phyloP scores from a whole-genome alignment of 2,888 invertebrate species.

The Drosophila subsilvestris region DNA sequence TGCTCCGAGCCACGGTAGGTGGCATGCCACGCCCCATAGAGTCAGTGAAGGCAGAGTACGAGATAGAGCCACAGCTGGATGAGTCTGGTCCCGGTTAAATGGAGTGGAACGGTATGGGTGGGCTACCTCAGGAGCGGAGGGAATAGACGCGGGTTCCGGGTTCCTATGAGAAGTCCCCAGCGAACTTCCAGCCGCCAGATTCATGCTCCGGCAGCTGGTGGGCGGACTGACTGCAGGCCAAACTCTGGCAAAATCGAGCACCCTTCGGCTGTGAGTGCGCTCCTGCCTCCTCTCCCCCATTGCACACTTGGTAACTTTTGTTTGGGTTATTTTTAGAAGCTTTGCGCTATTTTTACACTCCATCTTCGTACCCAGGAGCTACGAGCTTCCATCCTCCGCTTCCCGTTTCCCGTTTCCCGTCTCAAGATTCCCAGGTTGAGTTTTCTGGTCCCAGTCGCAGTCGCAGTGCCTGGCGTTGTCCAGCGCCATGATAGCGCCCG shows the following conservation, averaged over 20 bases:
- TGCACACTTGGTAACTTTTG: neutral
- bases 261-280: neutral
- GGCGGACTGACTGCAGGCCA: too few species aligned
- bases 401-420: neutral
- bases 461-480: too few species aligned
- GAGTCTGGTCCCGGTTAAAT: neutral
- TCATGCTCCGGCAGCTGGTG: too few species aligned
- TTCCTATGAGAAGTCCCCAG: too few species aligned
- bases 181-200: too few species aligned
- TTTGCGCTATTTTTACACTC: slow-evolving; percentile 9
- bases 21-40: slow-evolving; percentile 31
- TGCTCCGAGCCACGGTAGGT: slow-evolving; percentile 21
- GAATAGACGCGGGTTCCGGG: neutral
- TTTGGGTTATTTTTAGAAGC: slow-evolving; percentile 14
- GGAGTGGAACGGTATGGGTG: neutral
- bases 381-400: neutral
- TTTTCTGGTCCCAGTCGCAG: neutral
- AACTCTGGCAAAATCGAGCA: too few species aligned
- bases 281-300: neutral
- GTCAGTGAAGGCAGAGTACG: neutral
- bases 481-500: neutral
- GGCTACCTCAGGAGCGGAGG: neutral
- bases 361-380: neutral
- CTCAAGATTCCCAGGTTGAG: neutral
- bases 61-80: neutral